These are phyloP conservation scores for Brachynemurus nebulosus DNA, from an alignment of 2,888 invertebrate species.

Conservation along the genomic window DNA sequence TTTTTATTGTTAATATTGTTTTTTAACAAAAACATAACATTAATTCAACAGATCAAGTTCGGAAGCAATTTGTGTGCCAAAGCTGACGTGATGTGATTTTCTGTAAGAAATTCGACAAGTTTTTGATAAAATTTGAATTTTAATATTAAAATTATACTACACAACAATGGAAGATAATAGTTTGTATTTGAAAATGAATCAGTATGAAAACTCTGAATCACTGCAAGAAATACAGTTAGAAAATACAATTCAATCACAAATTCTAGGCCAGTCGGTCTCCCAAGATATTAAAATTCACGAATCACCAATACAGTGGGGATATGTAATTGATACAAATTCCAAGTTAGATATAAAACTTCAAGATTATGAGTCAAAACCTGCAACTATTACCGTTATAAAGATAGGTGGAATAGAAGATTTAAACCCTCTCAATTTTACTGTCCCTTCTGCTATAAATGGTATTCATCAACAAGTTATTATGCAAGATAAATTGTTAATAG, in stretches of 20 bases:
- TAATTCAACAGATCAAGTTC: slow-evolving; percentile 8
- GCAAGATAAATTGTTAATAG: slow-evolving; percentile 3
- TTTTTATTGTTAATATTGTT: too few relatives aligned
- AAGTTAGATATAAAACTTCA: slow-evolving; percentile 21
- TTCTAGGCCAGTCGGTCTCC: slow-evolving; percentile 22
- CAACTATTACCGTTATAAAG: slow-evolving; percentile 22
- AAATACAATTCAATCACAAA: slow-evolving; percentile 23
- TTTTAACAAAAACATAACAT: slow-evolving; percentile 3
- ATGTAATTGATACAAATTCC: slow-evolving; percentile 13
- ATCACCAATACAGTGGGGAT: slow-evolving; percentile 12
- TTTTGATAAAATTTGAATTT: too few relatives aligned
- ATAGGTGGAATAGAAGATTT: slow-evolving; percentile 23
- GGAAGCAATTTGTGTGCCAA: slow-evolving; percentile 5
- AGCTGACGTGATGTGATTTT: slow-evolving; percentile 9
- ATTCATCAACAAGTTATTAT: slow-evolving; percentile 6
- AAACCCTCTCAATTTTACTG: slow-evolving; percentile 20
- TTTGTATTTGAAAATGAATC: slow-evolving; percentile 25
- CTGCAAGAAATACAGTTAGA: slow-evolving; percentile 23
- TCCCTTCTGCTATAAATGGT: slow-evolving; percentile 10
- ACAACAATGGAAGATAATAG: slow-evolving; percentile 23
- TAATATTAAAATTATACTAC: too few relatives aligned
- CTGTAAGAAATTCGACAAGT: background rate
- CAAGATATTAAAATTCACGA: slow-evolving; percentile 18
- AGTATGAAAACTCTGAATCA: slow-evolving; percentile 22
- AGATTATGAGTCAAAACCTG: slow-evolving; percentile 21